Evolutionary conservation across 2,797 vertebrate genomes (phyloP).

Genomic region (Mus minutoides): DNA sequence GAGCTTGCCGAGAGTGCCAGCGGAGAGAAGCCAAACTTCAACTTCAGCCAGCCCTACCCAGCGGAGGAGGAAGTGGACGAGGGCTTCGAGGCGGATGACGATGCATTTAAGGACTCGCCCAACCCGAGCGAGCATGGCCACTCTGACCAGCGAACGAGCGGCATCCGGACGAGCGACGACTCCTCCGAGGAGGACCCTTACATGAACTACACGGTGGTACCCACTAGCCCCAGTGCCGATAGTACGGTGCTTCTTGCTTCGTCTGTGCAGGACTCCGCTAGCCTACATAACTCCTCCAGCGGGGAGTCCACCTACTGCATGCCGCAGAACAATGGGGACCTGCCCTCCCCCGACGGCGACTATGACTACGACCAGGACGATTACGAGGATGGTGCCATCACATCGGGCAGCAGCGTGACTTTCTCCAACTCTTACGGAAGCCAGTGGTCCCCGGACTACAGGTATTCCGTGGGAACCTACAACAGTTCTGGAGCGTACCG

Average conservation of each 20-base stretch:
- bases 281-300: conserved; percentile 86
- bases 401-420: conserved; percentile 93
- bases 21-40: conserved; percentile 85
- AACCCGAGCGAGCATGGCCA: conserved; percentile 97
- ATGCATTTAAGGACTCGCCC: conserved; percentile 97
- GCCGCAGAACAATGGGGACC: conserved; percentile 89
- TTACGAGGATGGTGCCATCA: conserved; percentile 93
- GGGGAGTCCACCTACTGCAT: conserved; percentile 91
- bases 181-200: conserved; percentile 98
- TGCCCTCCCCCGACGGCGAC: conserved; percentile 93
- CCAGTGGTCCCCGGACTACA: conserved; percentile 95
- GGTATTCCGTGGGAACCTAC: conserved; percentile 95
- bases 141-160: conserved; percentile 97
- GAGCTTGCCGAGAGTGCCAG: conserved; percentile 74
- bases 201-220: conserved; percentile 93
- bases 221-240: conserved; percentile 83
- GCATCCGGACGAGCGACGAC: conserved; percentile 98
- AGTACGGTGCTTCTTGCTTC: conserved; percentile 82
- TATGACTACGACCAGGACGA: conserved; percentile 95
- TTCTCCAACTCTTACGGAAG: conserved; percentile 93
- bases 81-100: conserved; percentile 96
- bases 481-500: conserved; percentile 95
- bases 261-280: conserved; percentile 79
- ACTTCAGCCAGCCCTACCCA: conserved; percentile 90
- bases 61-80: conserved; percentile 97